Conservation (phyloP, 2,797 vertebrate genomes). For the Chelmon rostratus region DNA sequence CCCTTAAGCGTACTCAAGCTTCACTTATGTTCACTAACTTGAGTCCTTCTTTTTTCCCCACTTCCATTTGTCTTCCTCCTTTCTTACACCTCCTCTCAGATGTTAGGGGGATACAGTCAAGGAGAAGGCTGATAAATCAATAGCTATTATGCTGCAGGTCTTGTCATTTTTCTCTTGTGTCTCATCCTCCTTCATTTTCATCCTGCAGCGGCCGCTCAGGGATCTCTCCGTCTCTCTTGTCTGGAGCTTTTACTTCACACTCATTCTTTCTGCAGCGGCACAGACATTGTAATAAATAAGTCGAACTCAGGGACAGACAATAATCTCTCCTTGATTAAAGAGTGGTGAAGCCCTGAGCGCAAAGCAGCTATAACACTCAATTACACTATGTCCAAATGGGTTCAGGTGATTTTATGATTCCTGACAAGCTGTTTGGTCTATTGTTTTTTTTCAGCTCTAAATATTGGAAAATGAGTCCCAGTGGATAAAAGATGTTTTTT, state of each 20-base stretch:
- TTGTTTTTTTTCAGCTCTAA: constrained; percentile 41
- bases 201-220: constrained; percentile 50
- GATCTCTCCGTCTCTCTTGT: constrained; percentile 14
- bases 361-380: constrained; percentile 40
- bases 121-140: constrained; percentile 64
- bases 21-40: constrained; percentile 61
- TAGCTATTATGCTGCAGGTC: constrained; percentile 46
- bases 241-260: constrained; percentile 21
- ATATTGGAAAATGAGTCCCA: constrained; percentile 23
- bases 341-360: constrained; percentile 15
- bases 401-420: constrained; percentile 39
- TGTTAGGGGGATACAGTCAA: constrained; percentile 14
- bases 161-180: constrained; percentile 52
- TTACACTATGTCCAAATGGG: constrained; percentile 35
- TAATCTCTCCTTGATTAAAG: constrained; percentile 64
- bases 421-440: constrained; percentile 23
- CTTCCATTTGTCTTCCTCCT: constrained; percentile 43
- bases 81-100: constrained; percentile 33
- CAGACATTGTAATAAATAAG: constrained; percentile 40
- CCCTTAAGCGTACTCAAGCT: constrained; percentile 73
- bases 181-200: constrained; percentile 48
- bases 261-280: constrained; percentile 8
- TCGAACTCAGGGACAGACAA: constrained; percentile 43
- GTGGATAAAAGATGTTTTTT: not conserved
- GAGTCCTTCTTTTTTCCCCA: constrained; percentile 36